Evolutionary conservation across 2,888 invertebrate genomes (phyloP).

Genomic region (Leucophora obtusa): DNA sequence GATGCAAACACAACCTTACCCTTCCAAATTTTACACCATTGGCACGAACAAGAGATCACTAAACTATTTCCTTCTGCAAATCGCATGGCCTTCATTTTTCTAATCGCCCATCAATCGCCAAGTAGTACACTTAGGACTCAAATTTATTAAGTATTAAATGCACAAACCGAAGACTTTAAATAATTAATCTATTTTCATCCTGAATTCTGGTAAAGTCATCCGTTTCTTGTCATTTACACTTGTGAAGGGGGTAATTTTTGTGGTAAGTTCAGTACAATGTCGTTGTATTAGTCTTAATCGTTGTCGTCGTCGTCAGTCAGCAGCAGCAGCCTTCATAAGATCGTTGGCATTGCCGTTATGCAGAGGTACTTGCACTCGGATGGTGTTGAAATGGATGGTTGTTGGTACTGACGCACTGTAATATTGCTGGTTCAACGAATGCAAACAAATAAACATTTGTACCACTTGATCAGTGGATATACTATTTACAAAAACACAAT

Average conservation of each 20-base stretch:
- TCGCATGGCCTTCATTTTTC: background rate
- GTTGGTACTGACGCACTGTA: slow-evolving; percentile 14
- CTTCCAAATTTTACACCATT: no score
- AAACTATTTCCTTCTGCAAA: no score
- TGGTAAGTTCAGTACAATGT: slow-evolving; percentile 41
- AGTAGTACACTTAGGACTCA: slow-evolving; percentile 36
- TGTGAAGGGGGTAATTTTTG: slow-evolving; percentile 58
- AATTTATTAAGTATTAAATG: slow-evolving; percentile 34
- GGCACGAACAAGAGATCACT: no score
- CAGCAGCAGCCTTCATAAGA: slow-evolving; percentile 54
- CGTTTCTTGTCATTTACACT: slow-evolving; percentile 48
- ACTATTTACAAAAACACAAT: background rate
- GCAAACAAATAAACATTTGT: slow-evolving; percentile 25
- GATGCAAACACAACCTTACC: no score
- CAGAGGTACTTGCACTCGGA: slow-evolving; percentile 38
- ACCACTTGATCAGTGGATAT: slow-evolving; percentile 17
- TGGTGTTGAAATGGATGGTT: slow-evolving; percentile 37
- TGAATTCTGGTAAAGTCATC: slow-evolving; percentile 64
- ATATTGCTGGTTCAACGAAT: slow-evolving; percentile 12
- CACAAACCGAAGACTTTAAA: slow-evolving; percentile 58
- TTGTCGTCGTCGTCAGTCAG: slow-evolving; percentile 28
- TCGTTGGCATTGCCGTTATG: slow-evolving; percentile 55
- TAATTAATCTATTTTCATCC: slow-evolving; percentile 68
- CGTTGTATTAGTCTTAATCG: slow-evolving; percentile 25
- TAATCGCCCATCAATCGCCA: slow-evolving; percentile 5